phyloP scores from a whole-genome alignment of 2,888 invertebrate genomes.

The Nasonovia ribisnigri region DNA sequence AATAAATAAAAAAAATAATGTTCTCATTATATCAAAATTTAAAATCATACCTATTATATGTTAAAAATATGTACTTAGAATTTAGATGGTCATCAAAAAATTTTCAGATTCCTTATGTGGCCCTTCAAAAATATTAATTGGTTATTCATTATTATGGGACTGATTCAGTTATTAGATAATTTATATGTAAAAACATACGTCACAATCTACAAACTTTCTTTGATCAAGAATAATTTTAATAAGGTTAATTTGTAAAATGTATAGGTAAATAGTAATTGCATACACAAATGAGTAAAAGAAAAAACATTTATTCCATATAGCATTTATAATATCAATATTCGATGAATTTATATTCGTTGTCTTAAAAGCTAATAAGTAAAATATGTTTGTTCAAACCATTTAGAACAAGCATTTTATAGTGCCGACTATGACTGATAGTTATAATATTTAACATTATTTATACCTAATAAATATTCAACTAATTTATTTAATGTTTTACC shows the following conservation, averaged over 20 bases:
- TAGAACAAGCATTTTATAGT: slow-evolving; percentile 1
- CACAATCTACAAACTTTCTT: not conserved
- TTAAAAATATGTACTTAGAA: no score
- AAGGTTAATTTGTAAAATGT: not conserved
- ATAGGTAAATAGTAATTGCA: not conserved
- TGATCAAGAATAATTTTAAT: not conserved
- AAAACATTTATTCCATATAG: not conserved
- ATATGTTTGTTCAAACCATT: not conserved
- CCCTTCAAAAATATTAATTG: no score
- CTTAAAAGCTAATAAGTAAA: slow-evolving; percentile 16
- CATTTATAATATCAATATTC: not conserved
- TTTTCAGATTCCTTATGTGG: no score
- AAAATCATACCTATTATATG: no score
- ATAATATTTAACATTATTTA: not conserved
- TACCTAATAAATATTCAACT: not conserved
- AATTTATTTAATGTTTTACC: not conserved
- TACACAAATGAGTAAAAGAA: not conserved
- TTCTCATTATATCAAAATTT: no score
- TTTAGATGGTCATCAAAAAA: no score
- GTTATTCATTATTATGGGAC: not conserved
- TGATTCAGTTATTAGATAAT: not conserved
- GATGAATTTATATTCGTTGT: not conserved
- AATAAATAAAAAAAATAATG: no score
- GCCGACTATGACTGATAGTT: not conserved
- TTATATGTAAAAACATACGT: not conserved